Evolutionary conservation across 1,140 invertebrate species (phyloP).

Genomic region (Pristionchus pacificus): DNA sequence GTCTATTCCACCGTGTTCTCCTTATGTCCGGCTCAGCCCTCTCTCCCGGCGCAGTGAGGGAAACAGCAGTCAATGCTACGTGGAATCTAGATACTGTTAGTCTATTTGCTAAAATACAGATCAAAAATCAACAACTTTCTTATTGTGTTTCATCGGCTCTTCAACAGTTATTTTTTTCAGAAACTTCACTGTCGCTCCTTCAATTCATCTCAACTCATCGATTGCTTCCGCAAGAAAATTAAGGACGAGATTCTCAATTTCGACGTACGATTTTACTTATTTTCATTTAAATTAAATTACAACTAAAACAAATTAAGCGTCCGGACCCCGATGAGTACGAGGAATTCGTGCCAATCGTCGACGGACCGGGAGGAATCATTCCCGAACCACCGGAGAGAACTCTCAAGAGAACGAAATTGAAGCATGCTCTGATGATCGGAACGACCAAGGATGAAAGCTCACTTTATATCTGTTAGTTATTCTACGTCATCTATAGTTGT

Average conservation of each 20-base stretch:
- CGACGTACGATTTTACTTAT: slow-evolving; percentile 30
- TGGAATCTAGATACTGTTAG: slow-evolving; percentile 46
- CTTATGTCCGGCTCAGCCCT: slow-evolving; percentile 90
- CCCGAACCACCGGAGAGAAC: slow-evolving; percentile 52
- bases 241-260: slow-evolving; percentile 53
- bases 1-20: slow-evolving; percentile 83
- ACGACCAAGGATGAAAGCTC: slow-evolving; percentile 54
- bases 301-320: no score
- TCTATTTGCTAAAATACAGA: not conserved
- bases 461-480: slow-evolving; percentile 42
- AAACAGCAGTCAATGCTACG: slow-evolving; percentile 54
- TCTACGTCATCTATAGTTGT: not conserved
- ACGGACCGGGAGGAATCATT: slow-evolving; percentile 51
- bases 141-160: slow-evolving; percentile 70
- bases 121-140: no score
- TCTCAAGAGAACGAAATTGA: slow-evolving; percentile 41
- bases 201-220: slow-evolving; percentile 52
- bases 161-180: slow-evolving; percentile 47
- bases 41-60: slow-evolving; percentile 70
- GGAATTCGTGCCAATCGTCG: slow-evolving; percentile 54
- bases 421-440: slow-evolving; percentile 51
- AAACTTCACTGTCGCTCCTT: slow-evolving; percentile 52
- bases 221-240: slow-evolving; percentile 56
- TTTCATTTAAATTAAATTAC: slow-evolving; percentile 1
- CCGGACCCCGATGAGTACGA: slow-evolving; percentile 44